These are phyloP conservation scores for Sorex araneus DNA, from an alignment of 2,113 vertebrate species.

Conservation along the genomic window DNA sequence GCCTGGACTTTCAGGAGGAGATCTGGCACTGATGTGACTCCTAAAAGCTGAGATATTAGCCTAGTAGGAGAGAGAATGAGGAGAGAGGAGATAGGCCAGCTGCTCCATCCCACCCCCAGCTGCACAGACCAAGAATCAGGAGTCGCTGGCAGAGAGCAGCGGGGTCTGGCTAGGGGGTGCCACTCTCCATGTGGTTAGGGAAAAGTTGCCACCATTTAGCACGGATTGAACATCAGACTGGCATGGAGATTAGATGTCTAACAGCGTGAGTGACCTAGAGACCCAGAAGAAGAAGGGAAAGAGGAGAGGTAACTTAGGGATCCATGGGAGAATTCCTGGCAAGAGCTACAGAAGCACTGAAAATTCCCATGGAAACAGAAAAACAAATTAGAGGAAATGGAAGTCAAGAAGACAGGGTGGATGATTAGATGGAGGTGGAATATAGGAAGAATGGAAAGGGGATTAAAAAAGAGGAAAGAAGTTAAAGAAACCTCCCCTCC, in stretches of 20 bases:
- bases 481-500: not conserved
- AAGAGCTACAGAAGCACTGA: not conserved
- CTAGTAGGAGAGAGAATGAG: not conserved
- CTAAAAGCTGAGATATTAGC: not conserved
- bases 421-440: not conserved
- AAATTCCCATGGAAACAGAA: slow-evolving; percentile 25
- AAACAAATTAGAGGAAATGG: slow-evolving; percentile 11
- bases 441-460: not conserved
- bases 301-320: too few species aligned
- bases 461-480: not conserved
- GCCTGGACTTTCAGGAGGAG: not conserved
- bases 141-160: not conserved
- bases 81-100: not conserved
- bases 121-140: not conserved
- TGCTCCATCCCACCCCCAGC: rapidly evolving
- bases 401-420: not conserved
- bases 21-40: not conserved
- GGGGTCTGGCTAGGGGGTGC: not conserved
- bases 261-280: too few species aligned
- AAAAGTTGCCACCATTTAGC: not conserved
- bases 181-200: not conserved
- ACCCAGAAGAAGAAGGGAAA: too few species aligned
- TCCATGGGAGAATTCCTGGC: slow-evolving; percentile 11
- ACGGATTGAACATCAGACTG: too few species aligned
- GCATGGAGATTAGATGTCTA: too few species aligned